Base-by-base conservation (phyloP, 1,140 invertebrate genomes). In the Papilio aristodemus region DNA sequence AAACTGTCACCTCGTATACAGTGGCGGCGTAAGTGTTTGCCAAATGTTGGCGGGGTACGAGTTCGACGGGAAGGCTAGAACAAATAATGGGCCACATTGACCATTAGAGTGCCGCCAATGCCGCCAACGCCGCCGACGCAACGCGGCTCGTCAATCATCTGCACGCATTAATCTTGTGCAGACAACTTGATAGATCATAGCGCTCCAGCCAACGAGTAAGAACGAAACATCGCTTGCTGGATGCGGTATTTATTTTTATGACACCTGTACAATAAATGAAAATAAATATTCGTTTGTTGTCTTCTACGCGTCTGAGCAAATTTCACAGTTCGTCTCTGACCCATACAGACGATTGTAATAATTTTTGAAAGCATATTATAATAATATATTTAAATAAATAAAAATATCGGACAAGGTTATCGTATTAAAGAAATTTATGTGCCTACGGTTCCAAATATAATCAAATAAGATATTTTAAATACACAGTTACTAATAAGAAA, bases 171-270 rank as follows among this genome's bases (percentile, higher is more conserved):
- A 91, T 91, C 89, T 91, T 89, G 83, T 84, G 89, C 76, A 88
- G 89, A 91, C 89, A 91, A 89, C 80, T 91, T 91, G 89, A 91
- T 90, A 89, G 88, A 89, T 90, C 88, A 90, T 90, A 85, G 83
- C 79, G 79, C 72, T n/a, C 77, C 72, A 68, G 71, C 62, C 74
- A 63, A 69, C 43, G 58, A 68, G 72, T 60, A 62, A 43, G 70
- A 79, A 72, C 71, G 57, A 25, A 63, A 74, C 62, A 71, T 43
- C 19, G 57, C 14, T 54, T 60, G 17, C 14, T 75, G 74, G 85
- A 87, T 81, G 70, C 41, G 85, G 81, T 59, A 81, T 67, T 68
- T 43, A 57, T 17, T 62, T 32, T 32, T 32, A 32, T 32, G 2
- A 32, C 27, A 32, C 6, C 27, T 32, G 2, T 32, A 32, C 6